phyloP scores from a whole-genome alignment of 2,888 invertebrate genomes.

The Ectemnius continuus region DNA sequence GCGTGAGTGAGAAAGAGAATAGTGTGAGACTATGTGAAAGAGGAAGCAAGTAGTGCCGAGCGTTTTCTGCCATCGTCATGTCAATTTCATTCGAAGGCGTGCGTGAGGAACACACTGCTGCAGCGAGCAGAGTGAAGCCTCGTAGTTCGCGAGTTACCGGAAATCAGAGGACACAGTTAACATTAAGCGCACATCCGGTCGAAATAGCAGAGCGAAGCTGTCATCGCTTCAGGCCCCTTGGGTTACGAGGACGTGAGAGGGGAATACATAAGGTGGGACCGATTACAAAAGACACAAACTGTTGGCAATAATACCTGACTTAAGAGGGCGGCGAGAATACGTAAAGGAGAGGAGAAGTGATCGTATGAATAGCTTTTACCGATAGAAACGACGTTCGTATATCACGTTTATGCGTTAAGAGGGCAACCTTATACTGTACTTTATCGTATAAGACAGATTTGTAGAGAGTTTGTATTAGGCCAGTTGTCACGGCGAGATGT shows the following conservation, averaged over 20 bases:
- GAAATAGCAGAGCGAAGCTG: not conserved
- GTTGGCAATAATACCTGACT: slow-evolving; percentile 57
- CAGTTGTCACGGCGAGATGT: slow-evolving; percentile 52
- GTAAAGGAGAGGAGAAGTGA: slow-evolving; percentile 20
- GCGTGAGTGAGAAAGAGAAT: not conserved
- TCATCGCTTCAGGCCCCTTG: not conserved
- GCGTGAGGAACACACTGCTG: too few species aligned
- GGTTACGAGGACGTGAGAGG: not conserved
- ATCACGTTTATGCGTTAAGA: slow-evolving; percentile 40
- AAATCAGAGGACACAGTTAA: slow-evolving; percentile 1
- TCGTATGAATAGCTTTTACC: slow-evolving; percentile 33
- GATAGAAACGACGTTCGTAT: slow-evolving; percentile 32
- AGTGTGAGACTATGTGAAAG: not conserved
- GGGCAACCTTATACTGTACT: slow-evolving; percentile 52
- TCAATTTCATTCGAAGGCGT: slow-evolving; percentile 44
- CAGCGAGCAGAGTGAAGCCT: too few species aligned
- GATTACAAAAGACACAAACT: slow-evolving; percentile 16
- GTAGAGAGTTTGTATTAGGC: slow-evolving; percentile 64
- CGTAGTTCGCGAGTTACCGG: not conserved
- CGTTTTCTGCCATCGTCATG: slow-evolving; percentile 51
- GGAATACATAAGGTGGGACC: not conserved
- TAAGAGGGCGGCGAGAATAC: slow-evolving; percentile 13
- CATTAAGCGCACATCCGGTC: slow-evolving; percentile 2
- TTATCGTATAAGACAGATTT: slow-evolving; percentile 58
- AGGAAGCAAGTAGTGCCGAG: slow-evolving; percentile 7